Evolutionary conservation across 2,797 vertebrate genomes (phyloP).

Genomic region (Falco concolor): DNA sequence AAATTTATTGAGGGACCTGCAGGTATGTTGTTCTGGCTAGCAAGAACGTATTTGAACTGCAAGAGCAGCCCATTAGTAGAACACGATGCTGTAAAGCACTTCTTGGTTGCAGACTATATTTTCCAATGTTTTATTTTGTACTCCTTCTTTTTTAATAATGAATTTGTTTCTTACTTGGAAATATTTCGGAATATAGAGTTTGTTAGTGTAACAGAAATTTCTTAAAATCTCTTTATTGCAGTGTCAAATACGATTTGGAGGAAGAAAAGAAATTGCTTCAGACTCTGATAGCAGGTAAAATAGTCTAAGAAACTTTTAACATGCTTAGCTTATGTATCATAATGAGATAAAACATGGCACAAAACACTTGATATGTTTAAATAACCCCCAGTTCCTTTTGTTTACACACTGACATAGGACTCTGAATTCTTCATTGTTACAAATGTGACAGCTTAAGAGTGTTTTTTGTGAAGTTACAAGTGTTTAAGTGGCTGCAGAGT

Average conservation of each 20-base stretch:
- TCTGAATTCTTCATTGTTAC: background rate
- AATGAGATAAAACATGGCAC: background rate
- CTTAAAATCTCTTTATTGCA: constrained; percentile 64
- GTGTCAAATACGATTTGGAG: constrained; percentile 99
- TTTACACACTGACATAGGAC: background rate
- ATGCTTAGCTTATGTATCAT: background rate
- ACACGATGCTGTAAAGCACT: background rate
- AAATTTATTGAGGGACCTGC: background rate
- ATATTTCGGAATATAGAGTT: background rate
- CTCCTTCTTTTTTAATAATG: background rate
- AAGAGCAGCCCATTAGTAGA: background rate
- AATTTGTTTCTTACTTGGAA: background rate
- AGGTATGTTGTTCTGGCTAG: background rate
- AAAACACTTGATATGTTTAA: background rate
- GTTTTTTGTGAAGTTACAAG: background rate
- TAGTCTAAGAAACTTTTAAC: background rate
- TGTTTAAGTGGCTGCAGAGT: background rate
- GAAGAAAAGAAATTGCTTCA: constrained; percentile 97
- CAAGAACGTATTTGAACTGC: background rate
- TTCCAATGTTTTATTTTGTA: background rate
- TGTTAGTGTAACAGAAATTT: background rate
- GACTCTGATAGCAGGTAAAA: constrained; percentile 96
- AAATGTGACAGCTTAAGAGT: background rate
- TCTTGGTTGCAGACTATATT: background rate
- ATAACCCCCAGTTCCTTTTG: background rate